phyloP scores from a whole-genome alignment of 2,113 vertebrate species.

The Myotis lucifugus region DNA sequence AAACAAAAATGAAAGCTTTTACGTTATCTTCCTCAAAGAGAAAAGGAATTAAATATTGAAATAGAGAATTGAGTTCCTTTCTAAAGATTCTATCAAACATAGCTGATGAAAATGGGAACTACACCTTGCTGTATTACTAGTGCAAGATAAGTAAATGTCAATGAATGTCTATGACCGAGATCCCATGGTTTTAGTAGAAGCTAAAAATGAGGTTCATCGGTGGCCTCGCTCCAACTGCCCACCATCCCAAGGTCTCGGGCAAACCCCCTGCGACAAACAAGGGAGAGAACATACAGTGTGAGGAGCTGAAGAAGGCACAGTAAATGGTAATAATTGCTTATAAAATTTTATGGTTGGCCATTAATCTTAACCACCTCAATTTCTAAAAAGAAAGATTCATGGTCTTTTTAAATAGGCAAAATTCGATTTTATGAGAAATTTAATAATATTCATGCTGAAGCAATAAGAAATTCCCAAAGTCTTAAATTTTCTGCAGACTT shows the following conservation, averaged over 20 bases:
- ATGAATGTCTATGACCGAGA: too few relatives aligned
- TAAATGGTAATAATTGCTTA: constrained; percentile 57
- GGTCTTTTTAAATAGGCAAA: constrained; percentile 67
- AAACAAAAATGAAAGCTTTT: not conserved
- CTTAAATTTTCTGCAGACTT: constrained; percentile 7
- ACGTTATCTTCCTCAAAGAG: not conserved
- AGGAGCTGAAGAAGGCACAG: not conserved
- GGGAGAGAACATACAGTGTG: not conserved
- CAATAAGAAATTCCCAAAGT: constrained; percentile 49
- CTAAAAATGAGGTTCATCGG: not conserved
- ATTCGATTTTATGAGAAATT: constrained; percentile 67
- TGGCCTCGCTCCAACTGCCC: not conserved
- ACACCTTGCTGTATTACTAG: accelerated
- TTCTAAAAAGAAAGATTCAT: constrained; percentile 69
- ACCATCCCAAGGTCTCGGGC: not conserved
- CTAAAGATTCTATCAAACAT: not conserved
- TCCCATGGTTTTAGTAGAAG: not conserved
- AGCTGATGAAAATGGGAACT: not conserved
- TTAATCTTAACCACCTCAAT: constrained; percentile 74
- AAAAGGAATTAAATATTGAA: not conserved
- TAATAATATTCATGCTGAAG: constrained; percentile 61
- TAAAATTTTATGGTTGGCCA: constrained; percentile 68
- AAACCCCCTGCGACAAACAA: not conserved
- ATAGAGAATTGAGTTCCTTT: not conserved
- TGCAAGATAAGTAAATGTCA: not conserved